These are phyloP conservation scores for Xenopus tropicalis DNA, from an alignment of 2,113 vertebrate species.

Conservation along the genomic window UCB_Xtro_10.0 CM004443.2:121726001-121726500, in stretches of 20 bases:
- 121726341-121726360: slow-evolving; percentile 50
- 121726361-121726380: not conserved
- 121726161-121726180: slow-evolving; percentile 89
- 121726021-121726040: slow-evolving; percentile 70
- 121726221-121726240: slow-evolving; percentile 86
- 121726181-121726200: slow-evolving; percentile 77
- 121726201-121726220: slow-evolving; percentile 82
- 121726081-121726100: slow-evolving; percentile 82
- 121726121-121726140: slow-evolving; percentile 82
- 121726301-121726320: slow-evolving; percentile 65
- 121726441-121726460: no score
- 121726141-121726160: slow-evolving; percentile 83
- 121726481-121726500: not conserved
- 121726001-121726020: slow-evolving; percentile 66
- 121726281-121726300: slow-evolving; percentile 73
- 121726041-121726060: slow-evolving; percentile 62
- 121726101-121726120: slow-evolving; percentile 79
- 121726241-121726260: slow-evolving; percentile 74
- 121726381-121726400: not conserved
- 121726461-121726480: not conserved
- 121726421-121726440: no score
- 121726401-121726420: no score
- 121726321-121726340: slow-evolving; percentile 63
- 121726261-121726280: slow-evolving; percentile 68
- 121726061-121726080: slow-evolving; percentile 79